Evolutionary conservation across 2,888 invertebrate genomes (phyloP), one percentile per base, ranked within the genome.

Genomic region (Epicampocera succincta): DNA sequence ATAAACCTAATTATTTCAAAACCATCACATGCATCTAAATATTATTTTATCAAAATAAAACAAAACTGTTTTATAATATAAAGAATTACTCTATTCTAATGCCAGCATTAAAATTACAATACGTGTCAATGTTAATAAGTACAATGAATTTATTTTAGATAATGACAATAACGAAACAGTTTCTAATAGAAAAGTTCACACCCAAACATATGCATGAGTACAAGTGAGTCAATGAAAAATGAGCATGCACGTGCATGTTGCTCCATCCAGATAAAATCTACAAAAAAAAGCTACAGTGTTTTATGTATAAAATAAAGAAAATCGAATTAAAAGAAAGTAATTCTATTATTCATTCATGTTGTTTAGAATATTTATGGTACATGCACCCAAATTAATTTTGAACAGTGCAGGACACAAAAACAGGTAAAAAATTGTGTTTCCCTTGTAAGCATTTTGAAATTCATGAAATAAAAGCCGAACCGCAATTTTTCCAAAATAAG

Each of bases 281-380:
- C 25, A 44, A 8, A 9, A 33, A 5, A 1, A 33, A 33, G 8
- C 5, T 25, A n/a, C n/a, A 29, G 33, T 33, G 8, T 33, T 9
- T 33, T 75, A n/a, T 40, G 46, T 69, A 33, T 58, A 46, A 75
- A 75, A 46, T 58, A 72, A 68, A 77, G 72, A 52, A 77, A 77
- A 81, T 77, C 65, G 19, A 81, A 73, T 77, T 77, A 73, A 81
- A 69, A 25, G 68, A 81, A 63, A 54, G 54, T 56, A 68, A 50
- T 42, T 69, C n/a, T 40, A 56, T 56, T 33, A 9, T 33, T 33
- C 33, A 33, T 9, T 33, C 33, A 25, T 60, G 60, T 21, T 42
- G n/a, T 13, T 12, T 44, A 63, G 44, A 54, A 25, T 25, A 25
- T 25, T 25, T 21, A 6, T 29, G 40, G n/a, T 12, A 11, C 29